Evolutionary conservation across 35 echinoderm and acorn worm species (phyloP).

Genomic region (Acanthaster planci): DNA sequence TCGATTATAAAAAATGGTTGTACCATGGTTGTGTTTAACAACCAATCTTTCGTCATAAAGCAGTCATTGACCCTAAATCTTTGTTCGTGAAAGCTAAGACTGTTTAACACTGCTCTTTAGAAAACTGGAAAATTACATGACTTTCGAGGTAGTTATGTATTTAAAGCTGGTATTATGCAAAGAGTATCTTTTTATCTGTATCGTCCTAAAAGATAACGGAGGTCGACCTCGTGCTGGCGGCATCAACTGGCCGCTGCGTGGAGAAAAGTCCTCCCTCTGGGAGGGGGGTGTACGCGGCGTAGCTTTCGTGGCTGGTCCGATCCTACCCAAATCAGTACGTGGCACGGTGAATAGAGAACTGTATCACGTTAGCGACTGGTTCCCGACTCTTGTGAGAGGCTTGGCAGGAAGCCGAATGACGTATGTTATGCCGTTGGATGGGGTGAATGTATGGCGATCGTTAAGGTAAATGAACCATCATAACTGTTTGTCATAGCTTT

Average conservation of each 20-base stretch:
- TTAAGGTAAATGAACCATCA: conserved; percentile 50
- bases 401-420: conserved; percentile 33
- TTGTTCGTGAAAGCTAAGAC: too few species aligned
- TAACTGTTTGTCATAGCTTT: too few species aligned
- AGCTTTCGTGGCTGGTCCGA: conserved; percentile 59
- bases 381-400: conserved; percentile 72
- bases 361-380: conserved; percentile 84
- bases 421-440: conserved; percentile 53
- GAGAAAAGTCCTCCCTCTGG: conserved; percentile 72
- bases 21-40: too few species aligned
- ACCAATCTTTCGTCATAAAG: too few species aligned
- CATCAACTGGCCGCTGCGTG: conserved; percentile 79
- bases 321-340: conserved; percentile 44
- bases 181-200: not conserved
- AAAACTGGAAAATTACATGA: too few species aligned
- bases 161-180: not conserved
- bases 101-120: too few species aligned
- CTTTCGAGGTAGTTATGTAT: too few species aligned
- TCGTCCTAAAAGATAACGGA: conserved; percentile 61
- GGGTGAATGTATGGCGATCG: conserved; percentile 62
- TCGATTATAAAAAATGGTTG: too few species aligned
- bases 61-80: too few species aligned
- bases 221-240: conserved; percentile 51
- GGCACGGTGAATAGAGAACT: conserved; percentile 63
- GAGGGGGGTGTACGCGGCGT: conserved; percentile 72